These are phyloP conservation scores for Melitaea athalia DNA, from an alignment of 2,888 invertebrate species.

Conservation along the genomic window DNA sequence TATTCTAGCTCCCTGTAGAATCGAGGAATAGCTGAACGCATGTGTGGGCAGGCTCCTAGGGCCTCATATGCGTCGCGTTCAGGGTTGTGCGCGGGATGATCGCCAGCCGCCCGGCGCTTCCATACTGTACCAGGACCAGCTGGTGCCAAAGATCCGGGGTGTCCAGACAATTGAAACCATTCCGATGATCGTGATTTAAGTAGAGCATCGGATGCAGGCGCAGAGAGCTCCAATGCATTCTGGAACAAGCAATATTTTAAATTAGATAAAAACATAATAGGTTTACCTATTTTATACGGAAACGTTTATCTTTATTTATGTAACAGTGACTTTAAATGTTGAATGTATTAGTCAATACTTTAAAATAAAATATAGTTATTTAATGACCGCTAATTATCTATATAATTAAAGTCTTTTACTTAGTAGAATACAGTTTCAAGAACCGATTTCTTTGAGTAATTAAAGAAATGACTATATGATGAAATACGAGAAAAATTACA, in stretches of 20 bases:
- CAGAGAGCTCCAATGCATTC: constrained; percentile 95
- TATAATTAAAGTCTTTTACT: constrained; percentile 13
- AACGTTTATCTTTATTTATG: not conserved
- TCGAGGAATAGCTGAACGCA: constrained; percentile 89
- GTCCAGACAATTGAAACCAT: constrained; percentile 97
- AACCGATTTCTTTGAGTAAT: constrained; percentile 2
- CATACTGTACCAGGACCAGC: constrained; percentile 97
- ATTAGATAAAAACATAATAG: not conserved
- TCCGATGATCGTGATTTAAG: constrained; percentile 86
- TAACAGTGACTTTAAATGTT: no score
- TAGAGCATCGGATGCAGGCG: constrained; percentile 93
- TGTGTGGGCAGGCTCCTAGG: constrained; percentile 87
- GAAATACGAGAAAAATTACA: not conserved
- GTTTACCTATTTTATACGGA: not conserved
- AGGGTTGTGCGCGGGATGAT: constrained; percentile 87
- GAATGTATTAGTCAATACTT: not conserved
- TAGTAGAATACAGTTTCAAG: constrained; percentile 15
- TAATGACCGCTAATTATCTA: constrained; percentile 18
- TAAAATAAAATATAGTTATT: constrained; percentile 5
- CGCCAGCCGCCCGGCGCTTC: constrained; percentile 90
- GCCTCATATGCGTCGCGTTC: constrained; percentile 91
- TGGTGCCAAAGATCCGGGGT: constrained; percentile 95
- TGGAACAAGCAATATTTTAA: constrained; percentile 73
- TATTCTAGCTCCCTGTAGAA: constrained; percentile 93
- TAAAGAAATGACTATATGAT: not conserved